phyloP scores from a whole-genome alignment of 2,888 invertebrate genomes.

The Trichopoda pennipes region DNA sequence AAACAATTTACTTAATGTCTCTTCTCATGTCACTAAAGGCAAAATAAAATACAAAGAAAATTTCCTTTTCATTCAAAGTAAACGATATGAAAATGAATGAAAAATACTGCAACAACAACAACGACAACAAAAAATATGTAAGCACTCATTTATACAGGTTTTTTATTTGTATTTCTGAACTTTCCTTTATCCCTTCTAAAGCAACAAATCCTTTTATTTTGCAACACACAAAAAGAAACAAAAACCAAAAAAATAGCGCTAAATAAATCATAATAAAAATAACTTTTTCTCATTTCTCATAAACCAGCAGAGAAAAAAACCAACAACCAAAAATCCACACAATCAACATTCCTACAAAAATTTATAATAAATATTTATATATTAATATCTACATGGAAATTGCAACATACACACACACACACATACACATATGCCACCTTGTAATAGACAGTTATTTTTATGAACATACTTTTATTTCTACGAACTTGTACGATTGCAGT shows the following conservation, averaged over 20 bases:
- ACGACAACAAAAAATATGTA: constrained; percentile 47
- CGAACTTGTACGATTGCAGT: constrained; percentile 3
- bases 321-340: constrained; percentile 29
- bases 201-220: constrained; percentile 53
- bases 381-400: constrained; percentile 36
- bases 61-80: constrained; percentile 65
- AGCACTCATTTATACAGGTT: constrained; percentile 61
- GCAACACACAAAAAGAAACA: constrained; percentile 19
- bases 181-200: constrained; percentile 4
- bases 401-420: background rate
- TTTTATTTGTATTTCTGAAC: constrained; percentile 45
- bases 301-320: constrained; percentile 20
- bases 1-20: constrained; percentile 69
- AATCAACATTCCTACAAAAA: constrained; percentile 43
- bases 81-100: constrained; percentile 49
- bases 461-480: background rate
- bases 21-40: constrained; percentile 67
- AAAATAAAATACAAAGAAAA: constrained; percentile 50
- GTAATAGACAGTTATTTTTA: constrained; percentile 11
- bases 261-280: constrained; percentile 69
- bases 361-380: constrained; percentile 67
- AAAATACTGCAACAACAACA: constrained; percentile 27
- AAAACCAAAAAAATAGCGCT: constrained; percentile 55
- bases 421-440: background rate
- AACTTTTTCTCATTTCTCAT: constrained; percentile 51